phyloP scores from a whole-genome alignment of 2,888 invertebrate genomes.

The Thecocarcelia acutangulata region DNA sequence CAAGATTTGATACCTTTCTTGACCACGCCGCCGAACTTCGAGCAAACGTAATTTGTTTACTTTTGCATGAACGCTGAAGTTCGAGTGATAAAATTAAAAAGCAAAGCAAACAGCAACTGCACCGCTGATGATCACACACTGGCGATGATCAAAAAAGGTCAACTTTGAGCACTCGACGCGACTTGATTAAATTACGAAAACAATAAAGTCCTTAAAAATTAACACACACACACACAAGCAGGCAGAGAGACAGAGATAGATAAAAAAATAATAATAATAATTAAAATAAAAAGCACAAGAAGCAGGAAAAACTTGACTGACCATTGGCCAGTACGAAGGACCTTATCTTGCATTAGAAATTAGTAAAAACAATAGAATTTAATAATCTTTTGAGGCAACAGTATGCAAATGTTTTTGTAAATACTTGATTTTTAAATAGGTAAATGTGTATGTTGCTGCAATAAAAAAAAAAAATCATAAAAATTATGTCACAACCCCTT shows the following conservation, averaged over 20 bases:
- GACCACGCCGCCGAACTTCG: constrained; percentile 28
- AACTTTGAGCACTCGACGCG: constrained; percentile 62
- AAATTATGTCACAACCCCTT: constrained; percentile 35
- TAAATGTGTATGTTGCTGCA: constrained; percentile 10
- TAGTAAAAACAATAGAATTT: constrained; percentile 64
- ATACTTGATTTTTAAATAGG: constrained; percentile 61
- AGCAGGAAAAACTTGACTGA: constrained; percentile 66
- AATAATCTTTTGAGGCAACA: constrained; percentile 66
- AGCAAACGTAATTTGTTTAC: constrained; percentile 49
- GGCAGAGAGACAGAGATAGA: constrained; percentile 3
- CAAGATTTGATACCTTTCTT: constrained; percentile 60
- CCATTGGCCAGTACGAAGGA: constrained; percentile 59
- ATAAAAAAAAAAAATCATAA: background rate
- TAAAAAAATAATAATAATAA: background rate
- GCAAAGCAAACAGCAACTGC: constrained; percentile 17
- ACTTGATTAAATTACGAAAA: constrained; percentile 65
- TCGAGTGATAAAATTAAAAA: constrained; percentile 40
- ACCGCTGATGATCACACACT: constrained; percentile 28
- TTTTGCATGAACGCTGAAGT: constrained; percentile 56
- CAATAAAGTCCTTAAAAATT: constrained; percentile 57
- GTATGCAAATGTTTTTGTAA: constrained; percentile 59
- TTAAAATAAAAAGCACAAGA: constrained; percentile 19
- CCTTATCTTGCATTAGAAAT: constrained; percentile 64
- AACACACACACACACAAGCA: constrained; percentile 45
- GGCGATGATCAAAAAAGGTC: constrained; percentile 65